Percentiles rank a stretch among this genome's conserved stretches.
phyloP scores from a whole-genome alignment of 2,888 invertebrate genomes.

The Uloborus plumipes region DNA sequence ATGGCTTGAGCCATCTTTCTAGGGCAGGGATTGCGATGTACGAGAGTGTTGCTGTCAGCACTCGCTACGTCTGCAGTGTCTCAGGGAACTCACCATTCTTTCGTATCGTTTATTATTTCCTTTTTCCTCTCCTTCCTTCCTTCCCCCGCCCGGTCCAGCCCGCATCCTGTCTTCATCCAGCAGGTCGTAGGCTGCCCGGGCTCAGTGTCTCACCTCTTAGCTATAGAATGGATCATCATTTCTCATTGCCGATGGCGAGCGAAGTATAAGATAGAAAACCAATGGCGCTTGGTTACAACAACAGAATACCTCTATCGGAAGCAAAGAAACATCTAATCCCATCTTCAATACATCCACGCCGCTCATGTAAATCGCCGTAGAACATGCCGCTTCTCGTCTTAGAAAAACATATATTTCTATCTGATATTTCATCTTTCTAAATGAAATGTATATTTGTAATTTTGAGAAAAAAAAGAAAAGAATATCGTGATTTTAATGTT shows the following conservation, averaged over 20 bases:
- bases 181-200: conserved; percentile 43
- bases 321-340: conserved; percentile 13
- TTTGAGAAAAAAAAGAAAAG: conserved; percentile 33
- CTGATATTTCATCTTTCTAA: conserved; percentile 49
- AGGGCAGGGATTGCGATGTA: conserved; percentile 65
- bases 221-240: conserved; percentile 53
- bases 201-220: conserved; percentile 56
- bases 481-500: conserved; percentile 49
- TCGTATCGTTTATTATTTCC: conserved; percentile 48
- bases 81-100: conserved; percentile 64
- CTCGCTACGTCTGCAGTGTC: conserved; percentile 63
- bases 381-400: conserved; percentile 58
- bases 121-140: conserved; percentile 27
- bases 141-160: conserved; percentile 15
- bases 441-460: conserved; percentile 58
- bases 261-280: conserved; percentile 34
- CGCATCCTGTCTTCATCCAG: conserved; percentile 55
- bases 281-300: conserved; percentile 49
- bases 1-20: conserved; percentile 54
- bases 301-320: not conserved
- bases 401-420: conserved; percentile 48
- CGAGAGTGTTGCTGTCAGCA: conserved; percentile 57
- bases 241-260: conserved; percentile 44
- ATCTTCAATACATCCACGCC: conserved; percentile 36
- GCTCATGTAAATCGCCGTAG: conserved; percentile 63